Evolutionary conservation across 2,888 invertebrate genomes (phyloP).

Genomic region (Drosophila hawaiiensis): DNA sequence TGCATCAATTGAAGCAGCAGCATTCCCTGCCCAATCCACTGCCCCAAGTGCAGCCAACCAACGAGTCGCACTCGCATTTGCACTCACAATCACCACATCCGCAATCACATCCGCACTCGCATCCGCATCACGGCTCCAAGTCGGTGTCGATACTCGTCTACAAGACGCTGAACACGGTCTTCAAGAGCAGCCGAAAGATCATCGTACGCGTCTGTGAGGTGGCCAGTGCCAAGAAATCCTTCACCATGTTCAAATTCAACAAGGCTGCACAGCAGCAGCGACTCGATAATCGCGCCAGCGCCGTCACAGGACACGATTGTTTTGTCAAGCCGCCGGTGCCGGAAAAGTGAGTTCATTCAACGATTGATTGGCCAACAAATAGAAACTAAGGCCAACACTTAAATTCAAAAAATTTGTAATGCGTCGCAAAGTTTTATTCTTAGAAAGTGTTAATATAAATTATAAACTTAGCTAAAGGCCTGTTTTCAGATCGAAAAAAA

Average conservation of each 20-base stretch:
- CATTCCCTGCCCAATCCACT: slow-evolving; percentile 81
- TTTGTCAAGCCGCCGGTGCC: slow-evolving; percentile 89
- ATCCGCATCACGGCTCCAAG: slow-evolving; percentile 72
- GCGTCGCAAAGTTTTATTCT: slow-evolving; percentile 25
- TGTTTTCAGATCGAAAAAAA: not conserved
- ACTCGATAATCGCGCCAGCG: slow-evolving; percentile 87
- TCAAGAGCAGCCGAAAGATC: slow-evolving; percentile 85
- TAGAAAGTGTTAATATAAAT: not conserved
- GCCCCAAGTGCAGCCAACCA: slow-evolving; percentile 54
- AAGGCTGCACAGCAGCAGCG: slow-evolving; percentile 83
- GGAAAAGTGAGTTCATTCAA: slow-evolving; percentile 84
- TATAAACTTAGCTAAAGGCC: not conserved
- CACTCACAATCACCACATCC: slow-evolving; percentile 53
- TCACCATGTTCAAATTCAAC: slow-evolving; percentile 90
- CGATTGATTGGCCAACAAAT: slow-evolving; percentile 4
- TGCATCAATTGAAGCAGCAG: slow-evolving; percentile 82
- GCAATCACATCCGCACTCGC: slow-evolving; percentile 51
- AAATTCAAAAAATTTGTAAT: not conserved
- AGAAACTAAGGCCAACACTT: not conserved
- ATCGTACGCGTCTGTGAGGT: slow-evolving; percentile 85
- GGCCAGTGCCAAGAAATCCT: slow-evolving; percentile 85
- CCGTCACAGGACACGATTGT: slow-evolving; percentile 92
- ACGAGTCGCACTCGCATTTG: slow-evolving; percentile 27
- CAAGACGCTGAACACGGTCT: slow-evolving; percentile 85
- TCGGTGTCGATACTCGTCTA: slow-evolving; percentile 85